Evolutionary conservation across 2,888 invertebrate species (phyloP), one percentile per base, ranked within the genome.

Genomic region (Drosophila falleni): DNA sequence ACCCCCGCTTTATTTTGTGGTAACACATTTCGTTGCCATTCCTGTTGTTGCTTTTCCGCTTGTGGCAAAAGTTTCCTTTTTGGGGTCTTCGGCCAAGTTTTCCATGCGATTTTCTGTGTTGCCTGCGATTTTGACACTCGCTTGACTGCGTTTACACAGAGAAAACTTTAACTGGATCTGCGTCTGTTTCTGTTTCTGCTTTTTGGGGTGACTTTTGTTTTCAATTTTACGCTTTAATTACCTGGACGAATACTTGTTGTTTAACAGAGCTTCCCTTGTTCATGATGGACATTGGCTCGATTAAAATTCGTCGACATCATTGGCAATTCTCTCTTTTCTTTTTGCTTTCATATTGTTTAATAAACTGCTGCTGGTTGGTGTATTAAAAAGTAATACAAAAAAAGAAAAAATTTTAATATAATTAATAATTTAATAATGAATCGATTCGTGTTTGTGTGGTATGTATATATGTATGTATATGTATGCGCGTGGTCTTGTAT

Each of bases 171-270:
- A 67, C 31, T 46, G 65, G 31, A 65, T 56, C 46, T 72, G n/a
- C 23, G 33, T 23, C 5, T 44, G 26, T 4, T 23, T 23, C 23
- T 23, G 23, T 15, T 33, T 23, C 50, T 47, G 33, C 16, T 44
- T 44, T 44, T 46, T 23, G 44, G 50, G 29, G 13, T 42, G 53
- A 69, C 78, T 76, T 87, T 84, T 80, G 82, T 87, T 89, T 79
- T 78, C 76, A 74, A 80, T 86, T 89, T 85, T 69, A 87, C 82
- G 89, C 84, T 86, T 84, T 86, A 86, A 86, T 86, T 86, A 80
- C 82, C 82, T 67, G 72, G 78, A 74, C 84, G 82, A 80, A 87
- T 81, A 69, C 54, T 55, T 39, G 35, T 44, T 35, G 44, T 23
- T 35, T 33, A 51, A 41, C 64, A 53, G 26, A 49, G 53, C 41